Conservation (phyloP, 1,140 invertebrate genomes). For the Drosophila pallidifrons region DNA sequence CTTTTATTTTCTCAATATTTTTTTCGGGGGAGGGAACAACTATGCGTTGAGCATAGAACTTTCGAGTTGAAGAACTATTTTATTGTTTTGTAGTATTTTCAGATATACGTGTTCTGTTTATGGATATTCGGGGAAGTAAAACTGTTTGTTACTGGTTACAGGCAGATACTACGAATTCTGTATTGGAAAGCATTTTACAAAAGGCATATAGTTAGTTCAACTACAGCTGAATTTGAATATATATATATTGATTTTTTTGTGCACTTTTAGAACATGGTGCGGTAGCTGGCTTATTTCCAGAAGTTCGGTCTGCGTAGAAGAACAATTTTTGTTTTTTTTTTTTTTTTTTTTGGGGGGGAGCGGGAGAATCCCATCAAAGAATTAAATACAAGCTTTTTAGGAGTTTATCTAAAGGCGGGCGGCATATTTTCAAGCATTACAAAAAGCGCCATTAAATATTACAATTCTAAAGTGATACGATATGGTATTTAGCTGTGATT, state of each 20-base stretch:
- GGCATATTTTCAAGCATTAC: conserved; percentile 64
- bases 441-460: conserved; percentile 58
- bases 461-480: conserved; percentile 43
- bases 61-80: conserved; percentile 55
- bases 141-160: conserved; percentile 61
- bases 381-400: conserved; percentile 25
- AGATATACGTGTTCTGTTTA: conserved; percentile 66
- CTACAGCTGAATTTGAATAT: conserved; percentile 9
- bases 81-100: conserved; percentile 48
- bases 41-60: conserved; percentile 43
- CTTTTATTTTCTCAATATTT: conserved; percentile 23
- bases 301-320: conserved; percentile 1
- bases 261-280: conserved; percentile 42
- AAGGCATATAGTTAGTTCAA: conserved; percentile 42
- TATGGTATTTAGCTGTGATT: conserved; percentile 26
- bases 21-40: conserved; percentile 20
- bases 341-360: background rate
- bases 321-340: background rate
- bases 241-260: conserved; percentile 33
- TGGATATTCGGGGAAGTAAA: conserved; percentile 29
- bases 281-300: conserved; percentile 5
- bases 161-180: conserved; percentile 64
- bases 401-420: conserved; percentile 59
- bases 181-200: conserved; percentile 56
- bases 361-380: conserved; percentile 21